Conservation (phyloP, 2,888 invertebrate genomes). For the Scaptomyza tumidula region DNA sequence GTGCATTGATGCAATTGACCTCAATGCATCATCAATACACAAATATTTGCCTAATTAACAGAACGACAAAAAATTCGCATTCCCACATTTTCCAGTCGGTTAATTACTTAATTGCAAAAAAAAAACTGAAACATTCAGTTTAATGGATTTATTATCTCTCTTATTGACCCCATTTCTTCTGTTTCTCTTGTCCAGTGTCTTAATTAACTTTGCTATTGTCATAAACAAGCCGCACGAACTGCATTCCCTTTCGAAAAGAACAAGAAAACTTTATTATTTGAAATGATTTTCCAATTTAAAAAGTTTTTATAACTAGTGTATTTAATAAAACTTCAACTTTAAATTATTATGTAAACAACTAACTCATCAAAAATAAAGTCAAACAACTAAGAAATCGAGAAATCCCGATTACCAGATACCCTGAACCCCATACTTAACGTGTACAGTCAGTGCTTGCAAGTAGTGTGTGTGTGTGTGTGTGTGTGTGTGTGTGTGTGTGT, state of each 20-base stretch:
- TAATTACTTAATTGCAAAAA: conserved; percentile 15
- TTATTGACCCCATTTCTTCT: neutral
- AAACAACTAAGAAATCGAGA: too few relatives aligned
- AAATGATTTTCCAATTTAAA: too few relatives aligned
- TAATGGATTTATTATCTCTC: neutral
- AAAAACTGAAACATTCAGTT: neutral
- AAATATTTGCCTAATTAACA: neutral
- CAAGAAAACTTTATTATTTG: too few relatives aligned
- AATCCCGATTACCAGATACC: too few relatives aligned
- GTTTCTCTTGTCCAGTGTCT: neutral
- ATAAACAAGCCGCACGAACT: neutral
- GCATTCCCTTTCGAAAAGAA: neutral
- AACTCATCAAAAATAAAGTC: too few relatives aligned
- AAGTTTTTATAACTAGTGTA: too few relatives aligned
- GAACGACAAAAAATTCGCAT: neutral
- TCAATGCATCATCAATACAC: neutral
- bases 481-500: too few relatives aligned
- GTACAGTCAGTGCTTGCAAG: too few relatives aligned
- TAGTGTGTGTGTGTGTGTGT: too few relatives aligned
- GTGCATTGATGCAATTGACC: neutral
- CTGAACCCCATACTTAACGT: too few relatives aligned
- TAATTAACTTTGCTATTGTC: neutral
- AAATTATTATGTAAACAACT: too few relatives aligned
- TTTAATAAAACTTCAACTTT: too few relatives aligned
- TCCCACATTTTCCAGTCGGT: neutral